A percentile compares a stretch with the other conserved stretches of the same genome.
Evolutionary conservation across 2,113 vertebrate species (phyloP).

Genomic region (Pipra filicauda): DNA sequence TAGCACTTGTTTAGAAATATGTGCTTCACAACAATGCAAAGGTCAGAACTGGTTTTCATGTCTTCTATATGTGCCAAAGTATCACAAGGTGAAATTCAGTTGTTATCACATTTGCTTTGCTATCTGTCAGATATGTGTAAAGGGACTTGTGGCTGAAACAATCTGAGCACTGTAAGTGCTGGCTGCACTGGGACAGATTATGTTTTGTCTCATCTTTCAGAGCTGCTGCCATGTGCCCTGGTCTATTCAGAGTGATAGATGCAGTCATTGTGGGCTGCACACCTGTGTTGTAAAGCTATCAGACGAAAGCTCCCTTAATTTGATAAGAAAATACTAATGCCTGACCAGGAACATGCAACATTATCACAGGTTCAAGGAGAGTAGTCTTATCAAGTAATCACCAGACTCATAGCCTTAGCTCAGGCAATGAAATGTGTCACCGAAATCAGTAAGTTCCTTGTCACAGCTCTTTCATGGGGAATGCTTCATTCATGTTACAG

Average conservation of each 20-base stretch:
- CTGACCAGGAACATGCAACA: background rate
- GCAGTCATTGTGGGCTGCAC: background rate
- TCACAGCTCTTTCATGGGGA: background rate
- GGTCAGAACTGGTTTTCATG: conserved; percentile 27
- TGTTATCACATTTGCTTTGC: conserved; percentile 31
- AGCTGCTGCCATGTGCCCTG: background rate
- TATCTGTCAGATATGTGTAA: background rate
- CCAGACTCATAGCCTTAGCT: background rate
- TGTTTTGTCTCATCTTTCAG: conserved; percentile 29
- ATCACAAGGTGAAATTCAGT: conserved; percentile 43
- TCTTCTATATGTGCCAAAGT: background rate
- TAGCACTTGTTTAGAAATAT: conserved; percentile 21
- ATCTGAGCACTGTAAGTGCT: background rate
- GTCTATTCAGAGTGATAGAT: background rate
- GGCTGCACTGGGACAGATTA: background rate
- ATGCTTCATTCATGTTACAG: background rate
- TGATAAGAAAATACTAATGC: conserved; percentile 4
- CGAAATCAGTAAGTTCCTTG: background rate
- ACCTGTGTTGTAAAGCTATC: background rate
- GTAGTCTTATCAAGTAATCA: background rate
- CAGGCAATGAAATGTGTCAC: background rate
- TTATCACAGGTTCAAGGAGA: background rate
- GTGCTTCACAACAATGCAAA: background rate
- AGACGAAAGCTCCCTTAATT: conserved; percentile 17
- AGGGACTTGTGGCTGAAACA: background rate